A percentile compares a stretch with the other conserved stretches of the same genome.
Conservation (phyloP, 92 coral and sea anemone genomes). For the Epizoanthus stellaris region DNA sequence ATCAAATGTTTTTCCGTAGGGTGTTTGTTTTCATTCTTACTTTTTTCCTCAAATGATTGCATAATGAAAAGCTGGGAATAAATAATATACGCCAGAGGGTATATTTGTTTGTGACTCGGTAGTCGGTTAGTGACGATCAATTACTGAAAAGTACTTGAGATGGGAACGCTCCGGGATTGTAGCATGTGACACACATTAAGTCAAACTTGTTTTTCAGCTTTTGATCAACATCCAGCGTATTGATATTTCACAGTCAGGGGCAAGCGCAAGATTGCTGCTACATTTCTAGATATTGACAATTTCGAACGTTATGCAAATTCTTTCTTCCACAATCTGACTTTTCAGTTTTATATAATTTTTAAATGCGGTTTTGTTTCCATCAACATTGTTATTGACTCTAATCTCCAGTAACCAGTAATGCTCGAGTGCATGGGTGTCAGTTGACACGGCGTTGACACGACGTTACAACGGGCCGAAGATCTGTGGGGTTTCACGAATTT, state of each 20-base stretch:
- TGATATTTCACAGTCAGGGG: constrained; percentile 5
- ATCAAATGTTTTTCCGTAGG: background rate
- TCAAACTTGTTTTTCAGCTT: background rate
- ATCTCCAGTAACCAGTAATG: too few relatives aligned
- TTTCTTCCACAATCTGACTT: too few relatives aligned
- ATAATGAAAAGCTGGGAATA: background rate
- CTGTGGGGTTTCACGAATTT: too few relatives aligned
- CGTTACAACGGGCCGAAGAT: too few relatives aligned
- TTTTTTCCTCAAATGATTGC: too few relatives aligned
- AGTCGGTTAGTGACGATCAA: too few relatives aligned
- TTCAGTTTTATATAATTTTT: too few relatives aligned
- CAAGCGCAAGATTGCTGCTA: background rate
- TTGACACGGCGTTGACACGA: too few relatives aligned
- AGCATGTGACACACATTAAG: background rate
- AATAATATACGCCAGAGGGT: background rate
- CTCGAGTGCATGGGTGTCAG: too few relatives aligned
- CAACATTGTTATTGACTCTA: too few relatives aligned
- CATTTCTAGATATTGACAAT: background rate
- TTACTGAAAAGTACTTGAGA: background rate
- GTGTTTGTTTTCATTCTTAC: background rate
- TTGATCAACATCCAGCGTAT: background rate
- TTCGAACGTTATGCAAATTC: background rate
- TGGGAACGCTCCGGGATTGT: background rate
- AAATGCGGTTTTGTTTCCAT: too few relatives aligned
- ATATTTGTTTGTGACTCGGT: background rate